phyloP scores from a whole-genome alignment of 2,113 vertebrate genomes.

The Leucopsar rothschildi region DNA sequence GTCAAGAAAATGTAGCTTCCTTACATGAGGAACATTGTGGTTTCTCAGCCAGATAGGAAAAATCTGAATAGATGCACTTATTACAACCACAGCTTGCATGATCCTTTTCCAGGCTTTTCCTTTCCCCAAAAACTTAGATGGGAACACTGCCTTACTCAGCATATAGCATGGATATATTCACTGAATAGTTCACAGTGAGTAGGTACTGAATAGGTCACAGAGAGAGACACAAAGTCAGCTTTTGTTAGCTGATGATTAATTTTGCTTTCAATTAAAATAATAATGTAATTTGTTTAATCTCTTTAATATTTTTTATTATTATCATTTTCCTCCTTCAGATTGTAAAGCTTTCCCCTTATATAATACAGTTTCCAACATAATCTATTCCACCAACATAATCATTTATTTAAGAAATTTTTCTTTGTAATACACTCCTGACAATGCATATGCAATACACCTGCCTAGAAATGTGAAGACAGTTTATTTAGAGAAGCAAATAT shows the following conservation, averaged over 20 bases:
- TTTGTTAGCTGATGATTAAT: neutral
- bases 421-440: neutral
- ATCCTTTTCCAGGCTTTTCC: neutral
- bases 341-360: neutral
- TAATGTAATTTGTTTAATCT: neutral
- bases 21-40: neutral
- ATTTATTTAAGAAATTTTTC: neutral
- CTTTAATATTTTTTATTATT: neutral
- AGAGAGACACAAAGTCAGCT: neutral
- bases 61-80: neutral
- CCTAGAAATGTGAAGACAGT: neutral
- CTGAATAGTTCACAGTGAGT: neutral
- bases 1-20: neutral
- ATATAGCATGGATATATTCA: neutral
- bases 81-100: neutral
- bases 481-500: neutral
- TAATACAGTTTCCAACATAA: neutral
- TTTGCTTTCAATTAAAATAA: neutral
- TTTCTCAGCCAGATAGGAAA: neutral
- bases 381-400: neutral
- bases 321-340: neutral
- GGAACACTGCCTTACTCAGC: neutral
- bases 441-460: neutral
- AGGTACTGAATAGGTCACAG: neutral
- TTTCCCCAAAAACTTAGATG: neutral